These are phyloP conservation scores for Myzus persicae DNA, from an alignment of 1,140 invertebrate genomes.

Conservation along the genomic window DNA sequence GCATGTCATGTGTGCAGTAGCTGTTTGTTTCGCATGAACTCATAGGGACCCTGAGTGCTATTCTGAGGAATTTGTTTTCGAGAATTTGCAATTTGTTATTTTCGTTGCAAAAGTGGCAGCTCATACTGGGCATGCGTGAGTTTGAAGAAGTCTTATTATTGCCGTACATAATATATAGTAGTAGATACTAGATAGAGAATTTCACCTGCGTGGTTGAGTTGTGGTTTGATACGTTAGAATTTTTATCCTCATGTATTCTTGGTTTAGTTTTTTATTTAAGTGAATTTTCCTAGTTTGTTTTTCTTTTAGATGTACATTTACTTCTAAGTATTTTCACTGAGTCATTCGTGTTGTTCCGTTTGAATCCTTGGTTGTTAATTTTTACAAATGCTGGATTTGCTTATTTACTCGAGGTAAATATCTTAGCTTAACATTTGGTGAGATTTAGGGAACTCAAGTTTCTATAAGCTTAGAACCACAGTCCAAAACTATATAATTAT, in stretches of 20 bases:
- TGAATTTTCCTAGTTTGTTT: neutral
- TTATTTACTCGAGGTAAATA: neutral
- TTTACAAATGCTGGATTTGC: neutral
- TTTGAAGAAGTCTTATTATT: neutral
- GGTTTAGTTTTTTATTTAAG: neutral
- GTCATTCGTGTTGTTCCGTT: neutral
- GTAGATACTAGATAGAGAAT: neutral
- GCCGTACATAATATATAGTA: neutral
- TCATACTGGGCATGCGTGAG: neutral
- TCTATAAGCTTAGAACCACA: neutral
- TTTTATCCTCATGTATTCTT: neutral
- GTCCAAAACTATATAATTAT: neutral
- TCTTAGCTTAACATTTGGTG: neutral
- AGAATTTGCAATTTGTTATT: neutral
- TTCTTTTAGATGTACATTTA: neutral
- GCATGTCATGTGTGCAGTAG: neutral
- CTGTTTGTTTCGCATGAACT: neutral
- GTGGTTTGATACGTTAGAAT: neutral
- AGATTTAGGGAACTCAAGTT: neutral
- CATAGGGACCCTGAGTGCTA: neutral
- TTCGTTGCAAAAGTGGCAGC: neutral
- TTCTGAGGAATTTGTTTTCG: neutral
- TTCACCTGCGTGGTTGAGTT: neutral
- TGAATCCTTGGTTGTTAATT: neutral
- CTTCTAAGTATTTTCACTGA: neutral